Evolutionary conservation across 2,113 vertebrate species (phyloP).

Genomic region (Todiramphus saurophagus): DNA sequence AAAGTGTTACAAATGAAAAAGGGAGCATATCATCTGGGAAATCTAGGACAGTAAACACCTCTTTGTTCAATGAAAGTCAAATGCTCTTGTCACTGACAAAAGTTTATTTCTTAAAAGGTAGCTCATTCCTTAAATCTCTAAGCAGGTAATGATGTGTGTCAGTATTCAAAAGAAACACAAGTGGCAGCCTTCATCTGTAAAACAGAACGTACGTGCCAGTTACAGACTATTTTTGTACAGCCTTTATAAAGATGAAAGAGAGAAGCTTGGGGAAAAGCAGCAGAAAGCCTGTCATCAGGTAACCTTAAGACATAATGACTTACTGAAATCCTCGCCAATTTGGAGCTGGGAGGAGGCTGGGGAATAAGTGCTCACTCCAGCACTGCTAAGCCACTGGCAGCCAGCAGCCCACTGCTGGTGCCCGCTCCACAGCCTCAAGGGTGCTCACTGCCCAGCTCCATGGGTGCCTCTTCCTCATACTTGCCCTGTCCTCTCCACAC

Average conservation of each 20-base stretch:
- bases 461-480: accelerated
- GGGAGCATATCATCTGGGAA: not conserved
- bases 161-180: not conserved
- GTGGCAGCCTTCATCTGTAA: not conserved
- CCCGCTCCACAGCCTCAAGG: not conserved
- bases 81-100: not conserved
- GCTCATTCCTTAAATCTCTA: not conserved
- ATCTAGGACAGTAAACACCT: not conserved
- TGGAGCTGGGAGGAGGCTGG: accelerated
- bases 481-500: not conserved
- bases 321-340: not conserved
- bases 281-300: not conserved
- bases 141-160: not conserved
- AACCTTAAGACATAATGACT: not conserved
- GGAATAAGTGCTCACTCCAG: accelerated
- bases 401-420: not conserved
- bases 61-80: not conserved
- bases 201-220: not conserved
- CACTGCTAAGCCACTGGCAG: not conserved
- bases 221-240: not conserved
- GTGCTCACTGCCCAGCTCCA: not conserved
- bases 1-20: not conserved
- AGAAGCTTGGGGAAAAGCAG: not conserved
- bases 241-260: not conserved
- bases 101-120: not conserved